These are phyloP conservation scores for Matsumyia berberina DNA, from an alignment of 2,888 invertebrate genomes.

Conservation along the genomic window DNA sequence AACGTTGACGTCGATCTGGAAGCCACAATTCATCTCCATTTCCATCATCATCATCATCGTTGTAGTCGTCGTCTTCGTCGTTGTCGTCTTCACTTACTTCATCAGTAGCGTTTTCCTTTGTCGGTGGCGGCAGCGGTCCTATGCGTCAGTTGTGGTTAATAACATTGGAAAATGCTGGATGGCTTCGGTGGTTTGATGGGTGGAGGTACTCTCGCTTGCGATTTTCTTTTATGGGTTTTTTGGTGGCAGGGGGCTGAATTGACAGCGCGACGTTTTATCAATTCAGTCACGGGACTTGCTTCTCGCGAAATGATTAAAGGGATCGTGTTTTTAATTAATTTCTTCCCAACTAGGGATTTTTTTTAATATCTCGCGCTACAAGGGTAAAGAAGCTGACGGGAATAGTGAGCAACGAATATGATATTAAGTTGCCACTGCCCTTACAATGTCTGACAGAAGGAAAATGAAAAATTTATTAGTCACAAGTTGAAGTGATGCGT, in stretches of 20 bases:
- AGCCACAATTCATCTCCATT: conserved; percentile 25
- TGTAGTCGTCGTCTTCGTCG: conserved; percentile 2
- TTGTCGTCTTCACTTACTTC: background rate
- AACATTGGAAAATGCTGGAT: conserved; percentile 26
- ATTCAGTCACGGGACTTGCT: conserved; percentile 11
- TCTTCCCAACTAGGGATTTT: conserved; percentile 3
- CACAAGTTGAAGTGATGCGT: too few relatives aligned
- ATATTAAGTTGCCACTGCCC: background rate
- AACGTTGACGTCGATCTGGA: background rate
- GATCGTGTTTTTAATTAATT: conserved; percentile 45
- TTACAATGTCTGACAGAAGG: background rate
- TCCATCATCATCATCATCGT: conserved; percentile 10
- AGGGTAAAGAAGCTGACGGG: background rate
- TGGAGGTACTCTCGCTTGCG: background rate
- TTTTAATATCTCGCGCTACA: background rate
- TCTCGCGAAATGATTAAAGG: conserved; percentile 11
- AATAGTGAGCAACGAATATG: background rate
- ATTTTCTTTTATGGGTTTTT: conserved; percentile 6
- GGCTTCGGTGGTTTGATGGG: conserved; percentile 14
- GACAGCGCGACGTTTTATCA: conserved; percentile 9
- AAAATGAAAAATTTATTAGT: background rate
- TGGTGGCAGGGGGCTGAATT: conserved; percentile 1
- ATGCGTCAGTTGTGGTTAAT: conserved; percentile 28
- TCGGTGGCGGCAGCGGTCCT: background rate
- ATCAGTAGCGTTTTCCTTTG: background rate